phyloP scores from a whole-genome alignment of 2,113 vertebrate species.

The Pipra filicauda region DNA sequence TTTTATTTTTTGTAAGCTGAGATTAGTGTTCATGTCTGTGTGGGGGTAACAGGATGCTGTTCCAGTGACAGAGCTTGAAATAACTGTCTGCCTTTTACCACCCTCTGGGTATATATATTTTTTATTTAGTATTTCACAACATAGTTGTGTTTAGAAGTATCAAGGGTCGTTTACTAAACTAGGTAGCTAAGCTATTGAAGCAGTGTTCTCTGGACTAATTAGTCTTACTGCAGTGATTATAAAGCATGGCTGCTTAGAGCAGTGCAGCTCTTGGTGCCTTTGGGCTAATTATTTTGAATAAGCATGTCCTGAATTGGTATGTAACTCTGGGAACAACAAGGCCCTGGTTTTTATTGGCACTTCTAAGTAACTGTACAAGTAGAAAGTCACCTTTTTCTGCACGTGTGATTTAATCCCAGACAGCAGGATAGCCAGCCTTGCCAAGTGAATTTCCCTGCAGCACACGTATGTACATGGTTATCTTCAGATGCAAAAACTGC shows the following conservation, averaged over 20 bases:
- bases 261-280: background rate
- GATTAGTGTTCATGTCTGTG: background rate
- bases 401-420: background rate
- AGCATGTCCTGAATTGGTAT: background rate
- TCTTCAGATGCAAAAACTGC: background rate
- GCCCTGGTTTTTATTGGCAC: background rate
- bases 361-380: background rate
- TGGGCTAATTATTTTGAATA: background rate
- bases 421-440: background rate
- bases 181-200: background rate
- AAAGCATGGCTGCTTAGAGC: background rate
- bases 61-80: background rate
- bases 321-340: background rate
- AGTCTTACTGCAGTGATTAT: background rate
- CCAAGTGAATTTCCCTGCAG: accelerated
- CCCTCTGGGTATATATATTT: background rate
- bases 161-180: background rate
- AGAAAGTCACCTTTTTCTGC: background rate
- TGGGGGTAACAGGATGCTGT: background rate
- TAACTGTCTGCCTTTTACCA: background rate
- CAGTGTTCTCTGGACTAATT: background rate
- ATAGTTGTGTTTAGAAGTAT: background rate
- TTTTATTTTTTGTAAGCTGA: background rate
- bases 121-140: background rate
- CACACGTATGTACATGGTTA: background rate